A percentile compares a stretch with the other conserved stretches of the same genome.
Evolutionary conservation across 2,888 invertebrate genomes (phyloP).

Genomic region (Eupithecia centaureata): DNA sequence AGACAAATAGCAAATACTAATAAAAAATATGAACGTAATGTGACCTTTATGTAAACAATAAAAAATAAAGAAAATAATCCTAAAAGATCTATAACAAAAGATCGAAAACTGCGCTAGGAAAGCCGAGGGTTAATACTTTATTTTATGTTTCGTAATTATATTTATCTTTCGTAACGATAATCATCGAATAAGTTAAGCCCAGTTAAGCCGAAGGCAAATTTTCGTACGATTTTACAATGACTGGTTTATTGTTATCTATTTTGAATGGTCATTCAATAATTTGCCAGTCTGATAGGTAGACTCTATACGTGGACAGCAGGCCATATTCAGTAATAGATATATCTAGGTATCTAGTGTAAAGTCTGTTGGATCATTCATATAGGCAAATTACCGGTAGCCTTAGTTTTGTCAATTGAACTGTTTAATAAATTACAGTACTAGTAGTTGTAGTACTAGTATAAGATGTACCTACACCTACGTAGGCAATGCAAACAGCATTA

Average conservation of each 20-base stretch:
- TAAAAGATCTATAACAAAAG: no score
- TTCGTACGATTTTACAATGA: background rate
- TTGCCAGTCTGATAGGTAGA: constrained; percentile 26
- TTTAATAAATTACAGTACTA: background rate
- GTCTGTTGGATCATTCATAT: background rate
- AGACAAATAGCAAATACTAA: no score
- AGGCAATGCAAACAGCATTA: background rate
- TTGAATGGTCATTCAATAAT: constrained; percentile 19
- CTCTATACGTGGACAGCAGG: background rate
- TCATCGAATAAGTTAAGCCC: no score
- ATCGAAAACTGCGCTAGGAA: no score
- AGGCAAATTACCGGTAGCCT: background rate
- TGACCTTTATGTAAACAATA: no score
- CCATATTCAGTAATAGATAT: background rate
- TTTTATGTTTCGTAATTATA: no score
- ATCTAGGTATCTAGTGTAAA: background rate
- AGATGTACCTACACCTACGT: background rate
- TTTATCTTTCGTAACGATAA: no score
- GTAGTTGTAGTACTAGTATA: no score
- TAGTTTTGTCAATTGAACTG: background rate
- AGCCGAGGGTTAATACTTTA: no score
- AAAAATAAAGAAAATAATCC: no score
- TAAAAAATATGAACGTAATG: no score
- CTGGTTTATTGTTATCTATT: constrained; percentile 12
- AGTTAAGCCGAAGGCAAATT: background rate